phyloP scores from a whole-genome alignment of 2,888 invertebrate species.

The Scaptomyza tumidula region DNA sequence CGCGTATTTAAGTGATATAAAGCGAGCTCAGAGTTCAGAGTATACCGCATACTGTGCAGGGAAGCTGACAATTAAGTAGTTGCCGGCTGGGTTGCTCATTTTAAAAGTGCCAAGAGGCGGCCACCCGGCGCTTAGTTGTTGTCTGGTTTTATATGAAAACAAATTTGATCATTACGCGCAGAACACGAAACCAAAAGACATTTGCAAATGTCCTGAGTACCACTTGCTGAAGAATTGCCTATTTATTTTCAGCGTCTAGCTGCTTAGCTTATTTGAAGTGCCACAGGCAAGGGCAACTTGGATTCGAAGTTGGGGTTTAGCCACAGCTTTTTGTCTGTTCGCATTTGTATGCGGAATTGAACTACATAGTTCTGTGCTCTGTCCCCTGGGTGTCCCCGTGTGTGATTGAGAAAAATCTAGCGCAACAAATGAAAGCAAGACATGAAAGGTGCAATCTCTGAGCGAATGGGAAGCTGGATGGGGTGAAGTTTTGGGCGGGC shows the following conservation, averaged over 20 bases:
- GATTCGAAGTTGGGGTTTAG: neutral
- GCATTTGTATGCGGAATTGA: constrained; percentile 61
- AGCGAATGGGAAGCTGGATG: constrained; percentile 9
- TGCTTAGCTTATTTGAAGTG: constrained; percentile 65
- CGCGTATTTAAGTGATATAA: constrained; percentile 25
- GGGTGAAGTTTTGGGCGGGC: neutral
- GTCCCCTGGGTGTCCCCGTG: constrained; percentile 47
- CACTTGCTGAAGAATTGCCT: constrained; percentile 36
- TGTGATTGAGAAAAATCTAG: constrained; percentile 80
- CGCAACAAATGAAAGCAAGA: constrained; percentile 77
- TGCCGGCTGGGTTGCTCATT: constrained; percentile 63
- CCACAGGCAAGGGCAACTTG: neutral
- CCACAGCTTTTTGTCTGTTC: constrained; percentile 31
- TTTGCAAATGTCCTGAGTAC: constrained; percentile 74
- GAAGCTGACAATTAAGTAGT: constrained; percentile 59
- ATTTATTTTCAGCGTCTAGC: constrained; percentile 65
- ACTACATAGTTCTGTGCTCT: constrained; percentile 63
- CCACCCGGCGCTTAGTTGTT: constrained; percentile 56
- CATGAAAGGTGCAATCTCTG: constrained; percentile 49
- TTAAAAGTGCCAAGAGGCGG: constrained; percentile 67
- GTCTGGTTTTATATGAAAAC: constrained; percentile 73
- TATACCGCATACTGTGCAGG: constrained; percentile 22
- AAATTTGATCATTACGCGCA: constrained; percentile 78
- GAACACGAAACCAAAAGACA: constrained; percentile 65
- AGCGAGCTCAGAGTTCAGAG: constrained; percentile 10